Conservation (phyloP, 1,140 invertebrate species). For the Triops cancriformis region DNA sequence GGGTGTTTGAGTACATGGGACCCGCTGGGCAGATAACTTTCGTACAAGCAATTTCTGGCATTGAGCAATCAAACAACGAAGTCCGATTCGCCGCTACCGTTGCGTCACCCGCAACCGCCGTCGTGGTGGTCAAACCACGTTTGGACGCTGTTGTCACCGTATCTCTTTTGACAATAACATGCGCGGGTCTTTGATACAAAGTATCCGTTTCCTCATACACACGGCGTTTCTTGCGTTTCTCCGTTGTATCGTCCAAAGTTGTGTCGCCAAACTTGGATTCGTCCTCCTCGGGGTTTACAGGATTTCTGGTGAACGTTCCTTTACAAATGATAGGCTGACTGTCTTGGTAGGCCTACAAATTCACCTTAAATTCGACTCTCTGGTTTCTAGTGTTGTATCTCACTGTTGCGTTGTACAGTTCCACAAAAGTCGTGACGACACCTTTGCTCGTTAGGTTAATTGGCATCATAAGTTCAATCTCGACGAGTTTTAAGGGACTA, state of each 20-base stretch:
- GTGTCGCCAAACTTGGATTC: neutral
- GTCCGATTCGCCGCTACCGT: slow-evolving; percentile 11
- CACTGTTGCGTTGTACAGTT: neutral
- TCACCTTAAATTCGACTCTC: neutral
- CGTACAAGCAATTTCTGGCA: neutral
- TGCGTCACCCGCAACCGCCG: neutral
- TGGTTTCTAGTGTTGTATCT: neutral
- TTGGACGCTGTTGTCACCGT: neutral
- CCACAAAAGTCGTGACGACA: neutral
- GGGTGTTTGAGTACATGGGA: neutral
- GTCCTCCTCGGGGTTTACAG: neutral
- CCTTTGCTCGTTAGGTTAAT: neutral
- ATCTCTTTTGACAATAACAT: neutral
- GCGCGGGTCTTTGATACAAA: neutral
- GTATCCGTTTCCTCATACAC: neutral
- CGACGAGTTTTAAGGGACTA: slow-evolving; percentile 16
- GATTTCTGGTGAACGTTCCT: neutral
- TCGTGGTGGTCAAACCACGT: neutral
- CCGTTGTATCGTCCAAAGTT: neutral
- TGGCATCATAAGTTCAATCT: slow-evolving; percentile 1
- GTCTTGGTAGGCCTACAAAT: slow-evolving; percentile 12
- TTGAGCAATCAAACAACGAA: slow-evolving; percentile 11
- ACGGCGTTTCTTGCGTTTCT: neutral
- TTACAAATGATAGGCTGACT: slow-evolving; percentile 19
- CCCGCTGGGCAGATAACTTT: slow-evolving; percentile 16